phyloP scores from a whole-genome alignment of 2,113 vertebrate species.

The Eulemur macaco region DNA sequence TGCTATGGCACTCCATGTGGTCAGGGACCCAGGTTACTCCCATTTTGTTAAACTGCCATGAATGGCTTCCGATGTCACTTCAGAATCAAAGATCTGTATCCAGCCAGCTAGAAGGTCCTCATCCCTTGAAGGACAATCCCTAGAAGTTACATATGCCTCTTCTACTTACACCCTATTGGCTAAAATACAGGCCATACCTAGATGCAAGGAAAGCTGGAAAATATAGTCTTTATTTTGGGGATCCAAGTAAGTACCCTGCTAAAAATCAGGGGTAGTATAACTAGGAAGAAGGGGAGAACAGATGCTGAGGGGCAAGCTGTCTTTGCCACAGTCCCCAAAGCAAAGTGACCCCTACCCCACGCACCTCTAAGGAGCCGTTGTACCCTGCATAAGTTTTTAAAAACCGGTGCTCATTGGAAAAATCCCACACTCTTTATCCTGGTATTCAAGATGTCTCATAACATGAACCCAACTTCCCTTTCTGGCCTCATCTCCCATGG shows the following conservation, averaged over 20 bases:
- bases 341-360: not conserved
- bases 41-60: not conserved
- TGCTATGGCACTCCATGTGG: not conserved
- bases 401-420: not conserved
- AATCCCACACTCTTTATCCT: conserved; percentile 31
- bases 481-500: not conserved
- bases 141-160: not conserved
- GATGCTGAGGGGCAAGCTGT: not conserved
- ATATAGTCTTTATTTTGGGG: not conserved
- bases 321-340: not conserved
- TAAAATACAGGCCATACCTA: not conserved
- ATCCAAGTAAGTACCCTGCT: not conserved
- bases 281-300: not conserved
- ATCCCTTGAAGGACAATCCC: not conserved
- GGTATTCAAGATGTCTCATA: not conserved
- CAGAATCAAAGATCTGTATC: not conserved
- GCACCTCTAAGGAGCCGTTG: not conserved
- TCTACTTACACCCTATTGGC: not conserved
- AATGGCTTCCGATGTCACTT: conserved; percentile 1
- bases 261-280: not conserved
- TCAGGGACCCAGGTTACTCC: not conserved
- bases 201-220: not conserved
- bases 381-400: not conserved
- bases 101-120: not conserved
- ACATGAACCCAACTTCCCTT: not conserved